Evolutionary conservation across 2,888 invertebrate genomes (phyloP).

Genomic region (Cryptocephalus moraei): DNA sequence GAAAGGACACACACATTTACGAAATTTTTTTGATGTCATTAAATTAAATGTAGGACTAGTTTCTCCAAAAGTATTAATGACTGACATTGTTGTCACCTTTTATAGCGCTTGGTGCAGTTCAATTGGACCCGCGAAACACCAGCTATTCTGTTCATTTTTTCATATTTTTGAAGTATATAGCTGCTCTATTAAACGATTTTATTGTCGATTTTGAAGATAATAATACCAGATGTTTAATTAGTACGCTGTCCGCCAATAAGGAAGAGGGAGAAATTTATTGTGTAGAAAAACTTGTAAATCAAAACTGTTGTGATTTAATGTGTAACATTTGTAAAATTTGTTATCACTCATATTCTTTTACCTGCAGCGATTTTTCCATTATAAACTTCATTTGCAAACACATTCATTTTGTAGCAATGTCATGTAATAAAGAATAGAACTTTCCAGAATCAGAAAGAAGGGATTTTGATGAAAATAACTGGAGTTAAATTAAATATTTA

Average conservation of each 20-base stretch:
- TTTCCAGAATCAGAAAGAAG: too few species aligned
- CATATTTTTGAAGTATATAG: background rate
- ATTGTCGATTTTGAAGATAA: background rate
- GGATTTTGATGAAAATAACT: too few species aligned
- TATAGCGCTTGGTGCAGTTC: slow-evolving; percentile 9
- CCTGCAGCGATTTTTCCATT: slow-evolving; percentile 8
- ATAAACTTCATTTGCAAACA: background rate
- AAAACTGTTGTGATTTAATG: slow-evolving; percentile 6
- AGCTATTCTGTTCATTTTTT: slow-evolving; percentile 6
- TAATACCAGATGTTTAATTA: background rate
- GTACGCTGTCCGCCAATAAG: too few species aligned
- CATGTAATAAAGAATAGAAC: background rate
- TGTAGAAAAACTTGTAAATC: background rate
- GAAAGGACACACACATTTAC: slow-evolving; percentile 10
- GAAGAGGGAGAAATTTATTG: slow-evolving; percentile 1
- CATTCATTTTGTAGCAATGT: background rate
- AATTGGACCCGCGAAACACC: slow-evolving; percentile 5
- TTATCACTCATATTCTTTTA: slow-evolving; percentile 10
- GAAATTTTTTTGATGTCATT: slow-evolving; percentile 5
- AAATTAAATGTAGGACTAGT: slow-evolving; percentile 3
- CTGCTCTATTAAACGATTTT: background rate
- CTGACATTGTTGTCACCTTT: slow-evolving; percentile 8
- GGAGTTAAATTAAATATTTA: too few species aligned
- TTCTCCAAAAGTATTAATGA: slow-evolving; percentile 9
- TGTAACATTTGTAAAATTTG: slow-evolving; percentile 8